Evolutionary conservation across 2,888 invertebrate species (phyloP).

Genomic region (Dioctria rufipes): DNA sequence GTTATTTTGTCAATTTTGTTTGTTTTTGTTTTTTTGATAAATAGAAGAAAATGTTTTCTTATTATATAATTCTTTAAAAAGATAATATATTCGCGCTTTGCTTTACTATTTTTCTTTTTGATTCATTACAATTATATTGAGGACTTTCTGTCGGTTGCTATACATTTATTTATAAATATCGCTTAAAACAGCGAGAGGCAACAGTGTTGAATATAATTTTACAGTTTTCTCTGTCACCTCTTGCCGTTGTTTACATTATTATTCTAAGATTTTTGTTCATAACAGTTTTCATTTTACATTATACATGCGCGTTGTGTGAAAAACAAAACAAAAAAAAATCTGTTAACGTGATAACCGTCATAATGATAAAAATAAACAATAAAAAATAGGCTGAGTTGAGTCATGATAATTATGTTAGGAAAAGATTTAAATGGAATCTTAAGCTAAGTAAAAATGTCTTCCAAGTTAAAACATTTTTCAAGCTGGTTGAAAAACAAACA

Average conservation of each 20-base stretch:
- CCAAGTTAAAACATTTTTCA: not conserved
- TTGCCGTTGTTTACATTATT: not conserved
- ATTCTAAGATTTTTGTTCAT: not conserved
- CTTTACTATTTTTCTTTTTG: not conserved
- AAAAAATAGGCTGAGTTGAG: not conserved
- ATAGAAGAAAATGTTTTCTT: slow-evolving; percentile 40
- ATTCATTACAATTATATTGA: slow-evolving; percentile 6
- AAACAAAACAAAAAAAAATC: not conserved
- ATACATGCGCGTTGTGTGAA: not conserved
- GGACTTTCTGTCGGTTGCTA: slow-evolving; percentile 21
- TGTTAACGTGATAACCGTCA: too few species aligned
- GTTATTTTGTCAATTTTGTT: slow-evolving; percentile 2
- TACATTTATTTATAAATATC: not conserved
- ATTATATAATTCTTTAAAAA: slow-evolving; percentile 22
- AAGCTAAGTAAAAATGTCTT: not conserved
- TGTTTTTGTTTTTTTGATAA: slow-evolving; percentile 30
- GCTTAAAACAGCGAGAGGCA: not conserved
- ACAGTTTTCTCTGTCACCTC: slow-evolving; percentile 13
- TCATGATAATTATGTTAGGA: not conserved
- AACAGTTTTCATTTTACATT: not conserved
- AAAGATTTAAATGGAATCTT: not conserved
- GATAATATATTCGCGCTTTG: slow-evolving; percentile 33
- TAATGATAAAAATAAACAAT: too few species aligned
- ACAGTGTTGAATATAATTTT: slow-evolving; percentile 18
- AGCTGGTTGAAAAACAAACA: not conserved